Conservation (phyloP, 92 coral and sea anemone genomes). For the Diadumene lineata region DNA sequence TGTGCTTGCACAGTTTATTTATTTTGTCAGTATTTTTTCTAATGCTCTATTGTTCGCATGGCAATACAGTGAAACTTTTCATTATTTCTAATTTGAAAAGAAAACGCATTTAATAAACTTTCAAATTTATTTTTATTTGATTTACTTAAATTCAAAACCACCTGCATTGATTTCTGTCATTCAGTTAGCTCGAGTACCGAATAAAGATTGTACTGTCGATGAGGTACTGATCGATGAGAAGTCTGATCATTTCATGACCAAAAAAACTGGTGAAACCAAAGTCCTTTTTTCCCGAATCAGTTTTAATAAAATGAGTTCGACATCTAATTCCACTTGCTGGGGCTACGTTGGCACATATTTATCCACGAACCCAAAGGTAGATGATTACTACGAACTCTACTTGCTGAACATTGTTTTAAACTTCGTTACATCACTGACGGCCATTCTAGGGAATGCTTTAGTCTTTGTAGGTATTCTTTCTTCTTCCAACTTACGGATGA, state of each 20-base stretch:
- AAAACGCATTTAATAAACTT: not conserved
- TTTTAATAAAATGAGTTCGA: not conserved
- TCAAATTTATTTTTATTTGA: not conserved
- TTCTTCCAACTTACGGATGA: not conserved
- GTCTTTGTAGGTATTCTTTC: not conserved
- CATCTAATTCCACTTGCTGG: not conserved
- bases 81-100: too few relatives aligned
- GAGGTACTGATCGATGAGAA: too few relatives aligned
- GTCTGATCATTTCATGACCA: too few relatives aligned
- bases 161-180: too few relatives aligned
- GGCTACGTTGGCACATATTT: conserved; percentile 5
- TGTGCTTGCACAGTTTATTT: too few relatives aligned
- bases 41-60: not conserved
- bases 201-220: too few relatives aligned
- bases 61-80: not conserved
- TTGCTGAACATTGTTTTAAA: not conserved
- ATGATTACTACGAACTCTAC: not conserved
- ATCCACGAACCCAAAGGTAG: not conserved
- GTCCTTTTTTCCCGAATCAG: not conserved
- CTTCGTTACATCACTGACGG: not conserved
- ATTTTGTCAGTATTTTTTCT: too few relatives aligned
- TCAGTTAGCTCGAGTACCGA: too few relatives aligned
- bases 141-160: not conserved
- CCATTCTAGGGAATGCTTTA: not conserved
- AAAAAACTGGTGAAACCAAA: too few relatives aligned